Evolutionary conservation across 2,113 vertebrate species (phyloP), one percentile per base, ranked within the genome.

Genomic region (Etheostoma spectabile): DNA sequence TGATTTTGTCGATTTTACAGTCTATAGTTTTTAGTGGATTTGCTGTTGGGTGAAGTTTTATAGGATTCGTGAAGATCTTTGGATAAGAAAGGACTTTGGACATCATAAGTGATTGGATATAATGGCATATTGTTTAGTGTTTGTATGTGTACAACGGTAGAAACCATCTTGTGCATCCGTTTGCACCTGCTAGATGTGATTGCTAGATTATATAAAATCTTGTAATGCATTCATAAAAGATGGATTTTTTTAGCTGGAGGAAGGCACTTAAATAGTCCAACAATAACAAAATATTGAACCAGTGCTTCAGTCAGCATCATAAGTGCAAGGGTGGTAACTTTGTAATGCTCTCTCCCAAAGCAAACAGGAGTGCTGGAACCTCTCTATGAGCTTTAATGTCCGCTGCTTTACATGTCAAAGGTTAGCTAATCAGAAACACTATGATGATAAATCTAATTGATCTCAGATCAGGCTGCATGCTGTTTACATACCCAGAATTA

Each of bases 371-470:
- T 35, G 63, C 55, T 14, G 19, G 5, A 65, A 53, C 15, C 30
- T 61, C 53, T 35, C 52, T 24, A 35, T 77, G 22, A 66, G 67
- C 46, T 77, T 30, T 4, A 66, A 67, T 78, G 68, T 72, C 24
- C 0, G 3, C 35, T 48, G 46, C 52, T 46, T 24, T 64, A 30
- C 24, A 38, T 33, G 19, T 46, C 57, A 52, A 16, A 67, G 63
- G 66, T 74, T 16, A 60, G 61, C 56, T 55, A 55, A 55, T 81
- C 45, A 68, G 30, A 51, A 27, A 67, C 53, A 55, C 11, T 4
- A 4, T 62, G 57, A 30, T 55, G 76, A 79, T 60, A 46, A 61
- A 30, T 70, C 19, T 16, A 48, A 65, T 27, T 66, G 64, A 65
- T 80, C 61, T 59, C 30, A 27, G 14, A 55, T 73, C 16, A 48